Evolutionary conservation across 2,797 vertebrate species (phyloP).

Genomic region (Helostoma temminkii): DNA sequence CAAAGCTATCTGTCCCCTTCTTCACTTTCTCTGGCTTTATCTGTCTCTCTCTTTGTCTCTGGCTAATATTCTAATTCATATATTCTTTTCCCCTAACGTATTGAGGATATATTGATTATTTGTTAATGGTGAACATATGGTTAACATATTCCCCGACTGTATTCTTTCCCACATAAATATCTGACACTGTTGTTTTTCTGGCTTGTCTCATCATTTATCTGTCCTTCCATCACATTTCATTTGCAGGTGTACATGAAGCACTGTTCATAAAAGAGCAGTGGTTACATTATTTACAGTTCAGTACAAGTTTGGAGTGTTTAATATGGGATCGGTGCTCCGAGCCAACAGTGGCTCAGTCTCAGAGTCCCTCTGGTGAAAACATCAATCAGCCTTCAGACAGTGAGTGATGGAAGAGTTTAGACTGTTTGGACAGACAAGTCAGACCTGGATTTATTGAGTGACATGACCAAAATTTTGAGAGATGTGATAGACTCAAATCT

Average conservation of each 20-base stretch:
- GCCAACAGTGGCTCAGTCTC: constrained; percentile 58
- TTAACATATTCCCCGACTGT: too few relatives aligned
- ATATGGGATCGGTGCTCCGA: constrained; percentile 56
- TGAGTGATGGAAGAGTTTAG: constrained; percentile 57
- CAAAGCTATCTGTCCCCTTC: too few relatives aligned
- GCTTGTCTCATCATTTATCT: constrained; percentile 15
- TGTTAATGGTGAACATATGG: too few relatives aligned
- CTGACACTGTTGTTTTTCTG: constrained; percentile 3
- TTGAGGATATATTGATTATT: too few relatives aligned
- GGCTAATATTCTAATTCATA: too few relatives aligned
- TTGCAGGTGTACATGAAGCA: constrained; percentile 33
- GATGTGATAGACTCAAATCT: constrained; percentile 6
- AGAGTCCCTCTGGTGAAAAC: constrained; percentile 35
- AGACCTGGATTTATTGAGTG: constrained; percentile 35
- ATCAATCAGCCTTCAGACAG: constrained; percentile 60
- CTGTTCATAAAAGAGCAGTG: constrained; percentile 36
- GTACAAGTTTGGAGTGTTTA: constrained; percentile 39
- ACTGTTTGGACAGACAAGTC: constrained; percentile 44
- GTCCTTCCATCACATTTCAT: constrained; percentile 36
- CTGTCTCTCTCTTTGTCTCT: too few relatives aligned
- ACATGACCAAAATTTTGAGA: constrained; percentile 28
- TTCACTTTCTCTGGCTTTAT: too few relatives aligned
- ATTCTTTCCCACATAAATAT: neutral
- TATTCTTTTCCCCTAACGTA: too few relatives aligned
- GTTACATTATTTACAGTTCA: constrained; percentile 43